Evolutionary conservation across 2,888 invertebrate genomes (phyloP), one percentile per base, ranked within the genome.

Genomic region (Camponotus fellah): DNA sequence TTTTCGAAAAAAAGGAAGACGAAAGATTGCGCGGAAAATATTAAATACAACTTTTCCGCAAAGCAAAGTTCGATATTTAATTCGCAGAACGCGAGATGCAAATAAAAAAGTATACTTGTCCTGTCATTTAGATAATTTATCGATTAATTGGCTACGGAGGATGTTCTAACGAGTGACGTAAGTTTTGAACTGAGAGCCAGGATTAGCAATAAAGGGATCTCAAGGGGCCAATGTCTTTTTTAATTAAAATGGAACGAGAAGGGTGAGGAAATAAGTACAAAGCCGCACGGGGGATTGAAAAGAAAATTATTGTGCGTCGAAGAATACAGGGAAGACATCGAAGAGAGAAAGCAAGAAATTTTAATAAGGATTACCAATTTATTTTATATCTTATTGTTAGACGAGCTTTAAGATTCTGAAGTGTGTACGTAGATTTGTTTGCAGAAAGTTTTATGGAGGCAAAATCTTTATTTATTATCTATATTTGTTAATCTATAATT

Each of bases 171-270:
- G 17, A 72, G 21, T 79, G 37, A 74, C n/a, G 12, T 21, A 49
- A 46, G 74, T 26, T 74, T 60, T 46, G n/a, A 80, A 26, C 10
- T 37, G 46, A 40, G 53, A 69, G 37, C 5, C 6, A 12, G 9
- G 17, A 9, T 60, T 17, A 10, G 34, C 46, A 60, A 80, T 58
- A 60, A 74, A 60, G 46, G 60, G 17, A 60, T 12, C 17, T 74
- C 12, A 74, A 58, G 37, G 12, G 17, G 8, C 3, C 8, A 43
- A 74, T 46, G 46, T 80, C 34, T 74, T 49, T 80, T 80, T 80
- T 62, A 62, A 79, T 79, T 79, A 79, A 79, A 79, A 60, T 46
- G 58, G 21, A 12, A 74, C 60, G 72, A 26, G 26, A 79, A 79
- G 79, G 46, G 72, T 46, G 21, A 21, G n/a, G 8, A 60, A 58